Conservation (phyloP, 1,140 invertebrate species). For the Muscidifurax raptorellus region DNA sequence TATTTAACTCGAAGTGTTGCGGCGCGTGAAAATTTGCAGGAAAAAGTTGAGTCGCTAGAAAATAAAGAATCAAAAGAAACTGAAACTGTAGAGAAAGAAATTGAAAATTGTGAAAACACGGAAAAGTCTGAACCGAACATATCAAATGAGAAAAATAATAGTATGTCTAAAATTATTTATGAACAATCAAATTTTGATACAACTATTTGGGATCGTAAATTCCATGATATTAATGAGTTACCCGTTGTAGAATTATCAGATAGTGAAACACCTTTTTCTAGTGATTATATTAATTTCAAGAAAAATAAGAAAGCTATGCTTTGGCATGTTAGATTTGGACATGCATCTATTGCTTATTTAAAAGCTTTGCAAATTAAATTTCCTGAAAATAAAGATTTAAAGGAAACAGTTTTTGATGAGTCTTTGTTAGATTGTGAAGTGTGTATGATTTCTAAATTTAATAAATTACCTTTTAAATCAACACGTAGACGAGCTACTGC, state of each 20-base stretch:
- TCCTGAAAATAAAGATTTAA: constrained; percentile 50
- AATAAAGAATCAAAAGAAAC: neutral
- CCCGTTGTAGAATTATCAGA: constrained; percentile 36
- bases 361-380: constrained; percentile 44
- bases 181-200: constrained; percentile 52
- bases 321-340: constrained; percentile 55
- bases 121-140: too few species aligned
- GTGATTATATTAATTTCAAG: constrained; percentile 36
- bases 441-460: neutral
- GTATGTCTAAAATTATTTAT: neutral
- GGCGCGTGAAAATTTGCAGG: neutral
- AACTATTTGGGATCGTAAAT: constrained; percentile 52
- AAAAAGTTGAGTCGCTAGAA: neutral
- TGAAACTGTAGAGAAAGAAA: too few species aligned
- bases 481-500: constrained; percentile 31
- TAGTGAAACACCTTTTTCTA: constrained; percentile 32
- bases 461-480: constrained; percentile 19
- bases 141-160: too few species aligned
- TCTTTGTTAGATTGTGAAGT: constrained; percentile 47
- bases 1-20: constrained; percentile 7
- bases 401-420: constrained; percentile 47
- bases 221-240: constrained; percentile 46
- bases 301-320: constrained; percentile 50
- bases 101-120: too few species aligned
- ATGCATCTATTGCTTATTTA: constrained; percentile 50